Evolutionary conservation across 2,888 invertebrate genomes (phyloP).

Genomic region (Caradrina clavipalpis): DNA sequence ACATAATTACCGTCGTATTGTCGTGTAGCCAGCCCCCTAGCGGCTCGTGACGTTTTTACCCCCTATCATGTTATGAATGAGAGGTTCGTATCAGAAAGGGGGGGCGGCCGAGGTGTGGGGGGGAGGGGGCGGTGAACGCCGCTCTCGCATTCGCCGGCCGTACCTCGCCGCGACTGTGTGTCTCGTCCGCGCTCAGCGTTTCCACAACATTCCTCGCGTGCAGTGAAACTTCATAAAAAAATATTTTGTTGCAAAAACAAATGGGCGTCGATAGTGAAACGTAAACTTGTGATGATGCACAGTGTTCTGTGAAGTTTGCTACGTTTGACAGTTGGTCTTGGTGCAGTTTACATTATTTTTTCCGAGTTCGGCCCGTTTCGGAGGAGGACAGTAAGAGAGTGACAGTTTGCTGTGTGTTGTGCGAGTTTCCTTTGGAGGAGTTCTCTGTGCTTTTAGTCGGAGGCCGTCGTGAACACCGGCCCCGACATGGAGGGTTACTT

Average conservation of each 20-base stretch:
- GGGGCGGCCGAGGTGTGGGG: constrained; percentile 59
- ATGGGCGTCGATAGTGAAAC: constrained; percentile 88
- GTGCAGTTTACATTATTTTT: constrained; percentile 74
- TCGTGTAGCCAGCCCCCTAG: constrained; percentile 74
- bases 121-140: constrained; percentile 66
- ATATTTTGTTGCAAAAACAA: constrained; percentile 83
- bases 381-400: constrained; percentile 78
- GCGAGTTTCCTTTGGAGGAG: constrained; percentile 78
- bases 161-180: constrained; percentile 76
- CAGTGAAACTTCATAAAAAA: constrained; percentile 85
- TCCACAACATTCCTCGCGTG: constrained; percentile 80
- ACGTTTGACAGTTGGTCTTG: constrained; percentile 70
- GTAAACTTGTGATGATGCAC: constrained; percentile 84
- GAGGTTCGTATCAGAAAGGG: constrained; percentile 69
- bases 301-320: constrained; percentile 78
- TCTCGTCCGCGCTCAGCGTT: constrained; percentile 58
- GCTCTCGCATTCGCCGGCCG: constrained; percentile 84
- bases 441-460: constrained; percentile 78
- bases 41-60: constrained; percentile 76
- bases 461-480: constrained; percentile 81
- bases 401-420: constrained; percentile 84
- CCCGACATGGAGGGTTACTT: constrained; percentile 94
- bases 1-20: constrained; percentile 76
- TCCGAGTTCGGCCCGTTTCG: constrained; percentile 77
- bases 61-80: constrained; percentile 87